Evolutionary conservation across 2,888 invertebrate genomes (phyloP).

Genomic region (Cephus runcator): DNA sequence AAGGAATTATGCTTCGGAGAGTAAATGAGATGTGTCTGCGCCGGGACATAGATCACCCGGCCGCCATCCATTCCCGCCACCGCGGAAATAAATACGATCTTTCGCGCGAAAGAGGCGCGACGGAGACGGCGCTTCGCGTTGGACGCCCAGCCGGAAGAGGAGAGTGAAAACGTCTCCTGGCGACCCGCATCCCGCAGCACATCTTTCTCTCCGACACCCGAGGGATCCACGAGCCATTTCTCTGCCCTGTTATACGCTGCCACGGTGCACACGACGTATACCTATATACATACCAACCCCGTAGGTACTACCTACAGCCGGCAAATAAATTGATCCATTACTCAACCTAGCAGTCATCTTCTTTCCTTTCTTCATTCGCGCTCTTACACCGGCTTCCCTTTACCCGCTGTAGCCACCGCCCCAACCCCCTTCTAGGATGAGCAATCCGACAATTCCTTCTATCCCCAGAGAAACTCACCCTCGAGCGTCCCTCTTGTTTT

Average conservation of each 20-base stretch:
- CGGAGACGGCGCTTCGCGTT: constrained; percentile 8
- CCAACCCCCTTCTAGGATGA: neutral
- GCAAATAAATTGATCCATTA: constrained; percentile 64
- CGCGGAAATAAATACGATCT: constrained; percentile 61
- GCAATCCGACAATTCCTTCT: neutral
- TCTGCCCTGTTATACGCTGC: constrained; percentile 41
- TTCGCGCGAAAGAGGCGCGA: constrained; percentile 29
- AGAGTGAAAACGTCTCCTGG: constrained; percentile 46
- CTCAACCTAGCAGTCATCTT: constrained; percentile 60
- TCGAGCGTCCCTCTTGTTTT: neutral
- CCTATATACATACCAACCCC: constrained; percentile 43
- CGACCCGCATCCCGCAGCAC: constrained; percentile 55
- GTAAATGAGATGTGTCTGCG: constrained; percentile 70
- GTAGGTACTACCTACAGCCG: constrained; percentile 44
- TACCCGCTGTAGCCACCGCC: neutral
- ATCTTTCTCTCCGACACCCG: constrained; percentile 58
- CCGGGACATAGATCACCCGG: constrained; percentile 42
- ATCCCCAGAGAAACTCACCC: neutral
- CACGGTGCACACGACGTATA: constrained; percentile 23
- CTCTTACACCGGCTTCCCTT: neutral
- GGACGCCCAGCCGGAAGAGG: constrained; percentile 1
- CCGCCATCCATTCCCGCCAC: constrained; percentile 37
- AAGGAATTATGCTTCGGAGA: constrained; percentile 68
- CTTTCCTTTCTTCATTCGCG: constrained; percentile 36
- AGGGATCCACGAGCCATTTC: constrained; percentile 55